A percentile compares a stretch with the other conserved stretches of the same genome.
These are phyloP conservation scores for Sandelia bainsii DNA, from an alignment of 2,797 vertebrate genomes.

Conservation along the genomic window DNA sequence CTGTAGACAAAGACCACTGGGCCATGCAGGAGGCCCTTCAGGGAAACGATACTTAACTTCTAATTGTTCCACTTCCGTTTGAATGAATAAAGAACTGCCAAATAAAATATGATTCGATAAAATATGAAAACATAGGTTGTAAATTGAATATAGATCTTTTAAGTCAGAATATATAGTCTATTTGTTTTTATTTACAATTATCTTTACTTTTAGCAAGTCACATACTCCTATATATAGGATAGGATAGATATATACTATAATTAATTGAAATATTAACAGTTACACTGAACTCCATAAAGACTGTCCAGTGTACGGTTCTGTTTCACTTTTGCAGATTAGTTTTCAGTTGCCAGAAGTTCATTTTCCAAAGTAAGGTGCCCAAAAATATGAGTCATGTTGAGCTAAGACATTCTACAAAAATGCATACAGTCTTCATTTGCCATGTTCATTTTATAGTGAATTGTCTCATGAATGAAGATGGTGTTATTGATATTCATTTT, in stretches of 20 bases:
- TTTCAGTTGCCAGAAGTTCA: neutral
- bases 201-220: too few species aligned
- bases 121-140: neutral
- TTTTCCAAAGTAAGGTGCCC: too few species aligned
- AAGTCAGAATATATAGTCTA: neutral
- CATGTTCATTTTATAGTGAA: constrained; percentile 16
- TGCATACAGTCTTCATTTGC: neutral
- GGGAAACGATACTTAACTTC: neutral
- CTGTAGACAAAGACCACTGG: constrained; percentile 9
- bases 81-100: neutral
- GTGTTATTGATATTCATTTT: constrained; percentile 36
- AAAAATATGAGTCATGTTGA: too few species aligned
- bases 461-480: constrained; percentile 38
- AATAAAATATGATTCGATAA: neutral
- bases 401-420: constrained; percentile 10
- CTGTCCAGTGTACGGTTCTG: neutral
- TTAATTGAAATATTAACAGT: neutral
- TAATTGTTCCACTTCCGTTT: neutral
- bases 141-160: neutral
- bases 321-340: neutral
- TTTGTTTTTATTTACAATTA: too few species aligned
- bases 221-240: too few species aligned
- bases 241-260: too few species aligned
- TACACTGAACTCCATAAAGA: neutral
- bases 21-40: constrained; percentile 3